These are phyloP conservation scores for Synanthedon tipuliformis DNA, from an alignment of 2,888 invertebrate genomes.

Conservation along the genomic window DNA sequence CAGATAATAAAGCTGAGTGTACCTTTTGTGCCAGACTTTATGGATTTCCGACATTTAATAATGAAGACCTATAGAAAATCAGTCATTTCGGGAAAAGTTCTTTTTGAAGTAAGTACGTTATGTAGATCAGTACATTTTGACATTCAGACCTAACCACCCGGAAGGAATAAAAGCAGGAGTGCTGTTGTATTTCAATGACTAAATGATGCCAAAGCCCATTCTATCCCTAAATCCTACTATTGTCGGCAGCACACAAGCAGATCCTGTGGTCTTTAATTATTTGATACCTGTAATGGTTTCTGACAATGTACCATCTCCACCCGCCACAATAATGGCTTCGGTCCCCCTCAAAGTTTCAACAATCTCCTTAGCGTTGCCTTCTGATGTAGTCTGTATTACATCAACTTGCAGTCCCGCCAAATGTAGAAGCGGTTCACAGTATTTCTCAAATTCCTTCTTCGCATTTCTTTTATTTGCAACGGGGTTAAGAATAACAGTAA, in stretches of 20 bases:
- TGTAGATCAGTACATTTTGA: no score
- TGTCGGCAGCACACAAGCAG: background rate
- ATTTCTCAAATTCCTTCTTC: slow-evolving; percentile 82
- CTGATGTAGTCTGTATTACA: slow-evolving; percentile 83
- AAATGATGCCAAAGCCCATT: no score
- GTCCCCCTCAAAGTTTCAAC: slow-evolving; percentile 81
- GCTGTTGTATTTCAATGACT: no score
- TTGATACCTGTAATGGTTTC: slow-evolving; percentile 80
- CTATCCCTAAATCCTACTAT: no score
- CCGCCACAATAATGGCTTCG: slow-evolving; percentile 91
- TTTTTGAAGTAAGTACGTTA: no score
- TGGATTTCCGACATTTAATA: no score
- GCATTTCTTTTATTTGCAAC: slow-evolving; percentile 84
- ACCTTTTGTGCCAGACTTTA: no score
- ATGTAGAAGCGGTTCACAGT: slow-evolving; percentile 93
- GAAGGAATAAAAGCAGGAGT: no score
- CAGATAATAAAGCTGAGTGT: no score
- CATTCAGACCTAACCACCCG: no score
- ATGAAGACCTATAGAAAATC: no score
- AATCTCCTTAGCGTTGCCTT: slow-evolving; percentile 87
- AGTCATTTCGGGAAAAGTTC: no score
- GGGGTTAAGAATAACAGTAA: slow-evolving; percentile 92
- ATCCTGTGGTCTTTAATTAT: background rate
- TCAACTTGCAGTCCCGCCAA: slow-evolving; percentile 83
- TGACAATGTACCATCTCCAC: slow-evolving; percentile 93